Percentiles rank a stretch among this genome's conserved stretches.
phyloP scores from a whole-genome alignment of 2,888 invertebrate species.

The Augiades crinisus region DNA sequence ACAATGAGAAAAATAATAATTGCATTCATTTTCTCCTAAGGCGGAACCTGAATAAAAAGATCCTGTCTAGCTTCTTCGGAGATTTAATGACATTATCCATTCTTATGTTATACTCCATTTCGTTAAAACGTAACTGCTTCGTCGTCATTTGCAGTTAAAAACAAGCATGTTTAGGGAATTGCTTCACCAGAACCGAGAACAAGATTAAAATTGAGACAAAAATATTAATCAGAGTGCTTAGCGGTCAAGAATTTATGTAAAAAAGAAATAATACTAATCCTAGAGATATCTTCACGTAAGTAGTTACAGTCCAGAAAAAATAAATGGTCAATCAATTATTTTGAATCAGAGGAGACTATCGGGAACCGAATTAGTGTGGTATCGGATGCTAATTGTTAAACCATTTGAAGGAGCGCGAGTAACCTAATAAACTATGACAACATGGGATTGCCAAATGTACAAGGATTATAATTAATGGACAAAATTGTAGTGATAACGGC shows the following conservation, averaged over 20 bases:
- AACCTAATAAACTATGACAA: too few species aligned
- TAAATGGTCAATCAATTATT: constrained; percentile 1
- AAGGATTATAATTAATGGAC: too few species aligned
- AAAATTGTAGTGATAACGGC: too few species aligned
- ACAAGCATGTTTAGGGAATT: constrained; percentile 51
- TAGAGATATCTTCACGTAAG: too few species aligned
- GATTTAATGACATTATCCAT: constrained; percentile 46
- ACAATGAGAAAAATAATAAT: constrained; percentile 22
- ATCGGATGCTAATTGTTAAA: not conserved
- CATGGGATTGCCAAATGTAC: too few species aligned
- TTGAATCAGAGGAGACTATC: not conserved
- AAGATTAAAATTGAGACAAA: too few species aligned
- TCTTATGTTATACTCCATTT: constrained; percentile 59
- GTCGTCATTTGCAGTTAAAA: constrained; percentile 53
- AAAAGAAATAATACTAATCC: too few species aligned
- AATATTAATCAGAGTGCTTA: too few species aligned
- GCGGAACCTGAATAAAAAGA: constrained; percentile 13
- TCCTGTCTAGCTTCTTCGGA: constrained; percentile 34
- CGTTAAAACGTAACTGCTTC: constrained; percentile 61
- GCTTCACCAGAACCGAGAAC: not conserved
- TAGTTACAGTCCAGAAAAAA: too few species aligned
- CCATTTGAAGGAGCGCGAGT: too few species aligned
- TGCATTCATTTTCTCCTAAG: constrained; percentile 12
- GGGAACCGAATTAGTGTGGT: not conserved
- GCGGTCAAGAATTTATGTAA: too few species aligned